A percentile compares a stretch with the other conserved stretches of the same genome.
phyloP scores from a whole-genome alignment of 2,113 vertebrate genomes.

The Paedocypris sp. region DNA sequence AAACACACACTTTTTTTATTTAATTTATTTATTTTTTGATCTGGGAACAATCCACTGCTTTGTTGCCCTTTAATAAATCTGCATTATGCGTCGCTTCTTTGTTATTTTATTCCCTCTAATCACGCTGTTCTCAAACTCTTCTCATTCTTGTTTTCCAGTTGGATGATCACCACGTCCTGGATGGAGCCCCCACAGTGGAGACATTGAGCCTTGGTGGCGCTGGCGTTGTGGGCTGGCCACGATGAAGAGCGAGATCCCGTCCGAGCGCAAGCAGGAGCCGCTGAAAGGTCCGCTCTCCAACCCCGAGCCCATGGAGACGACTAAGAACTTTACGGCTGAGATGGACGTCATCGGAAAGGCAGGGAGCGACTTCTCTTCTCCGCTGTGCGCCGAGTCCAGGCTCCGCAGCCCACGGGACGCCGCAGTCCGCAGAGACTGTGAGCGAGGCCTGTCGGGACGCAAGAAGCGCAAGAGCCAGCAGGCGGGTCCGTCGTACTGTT shows the following conservation, averaged over 20 bases:
- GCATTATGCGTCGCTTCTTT: too few species aligned
- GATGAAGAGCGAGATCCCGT: constrained; percentile 96
- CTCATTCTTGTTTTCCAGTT: constrained; percentile 35
- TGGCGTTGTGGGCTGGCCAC: constrained; percentile 64
- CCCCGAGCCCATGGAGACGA: constrained; percentile 76
- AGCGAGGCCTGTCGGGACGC: constrained; percentile 72
- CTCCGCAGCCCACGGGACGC: constrained; percentile 64
- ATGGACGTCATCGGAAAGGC: constrained; percentile 94
- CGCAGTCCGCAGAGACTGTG: constrained; percentile 72
- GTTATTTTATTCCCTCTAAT: not conserved
- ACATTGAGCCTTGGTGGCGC: constrained; percentile 43
- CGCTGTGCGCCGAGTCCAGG: constrained; percentile 66
- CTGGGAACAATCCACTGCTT: too few species aligned
- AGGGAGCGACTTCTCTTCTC: constrained; percentile 76
- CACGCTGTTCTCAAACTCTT: not conserved
- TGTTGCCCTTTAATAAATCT: too few species aligned
- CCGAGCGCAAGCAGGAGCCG: constrained; percentile 86
- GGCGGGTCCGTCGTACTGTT: constrained; percentile 87
- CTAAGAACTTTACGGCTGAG: constrained; percentile 77
- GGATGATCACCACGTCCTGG: constrained; percentile 61
- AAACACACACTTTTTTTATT: too few species aligned
- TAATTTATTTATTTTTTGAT: too few species aligned
- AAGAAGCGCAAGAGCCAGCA: constrained; percentile 96
- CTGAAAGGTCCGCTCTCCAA: constrained; percentile 90
- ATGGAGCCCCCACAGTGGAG: constrained; percentile 61